These are phyloP conservation scores for Lepeophtheirus salmonis DNA, from an alignment of 1,140 invertebrate genomes.

Conservation along the genomic window DNA sequence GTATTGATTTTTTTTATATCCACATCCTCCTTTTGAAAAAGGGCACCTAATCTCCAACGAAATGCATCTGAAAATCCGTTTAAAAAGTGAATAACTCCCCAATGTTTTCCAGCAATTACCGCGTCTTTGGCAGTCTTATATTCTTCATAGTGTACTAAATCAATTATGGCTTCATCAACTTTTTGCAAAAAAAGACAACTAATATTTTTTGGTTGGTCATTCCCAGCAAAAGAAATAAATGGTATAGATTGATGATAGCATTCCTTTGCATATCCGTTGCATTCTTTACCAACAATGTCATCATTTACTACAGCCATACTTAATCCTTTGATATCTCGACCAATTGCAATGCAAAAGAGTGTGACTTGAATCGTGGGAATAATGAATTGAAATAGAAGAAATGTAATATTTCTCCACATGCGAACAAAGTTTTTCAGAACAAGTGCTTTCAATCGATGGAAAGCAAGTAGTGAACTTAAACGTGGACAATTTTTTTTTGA, in stretches of 20 bases:
- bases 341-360: constrained; percentile 81
- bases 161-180: neutral
- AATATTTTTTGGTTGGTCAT: no score
- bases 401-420: constrained; percentile 29
- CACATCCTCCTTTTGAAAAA: neutral
- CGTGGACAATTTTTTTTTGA: no score
- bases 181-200: constrained; percentile 7
- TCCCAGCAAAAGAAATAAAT: no score
- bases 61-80: constrained; percentile 65
- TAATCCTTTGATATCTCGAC: constrained; percentile 63
- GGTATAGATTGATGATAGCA: no score
- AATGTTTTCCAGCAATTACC: constrained; percentile 51
- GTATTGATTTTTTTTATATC: neutral
- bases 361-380: constrained; percentile 37
- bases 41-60: constrained; percentile 26
- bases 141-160: neutral
- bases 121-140: constrained; percentile 34
- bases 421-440: constrained; percentile 29
- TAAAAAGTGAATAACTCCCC: constrained; percentile 67
- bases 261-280: neutral
- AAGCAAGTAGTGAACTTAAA: neutral
- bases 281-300: constrained; percentile 40
- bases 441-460: constrained; percentile 23
- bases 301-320: constrained; percentile 64
- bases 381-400: constrained; percentile 16